Evolutionary conservation across 2,888 invertebrate genomes (phyloP).

Genomic region (Peribatodes rhomboidaria): DNA sequence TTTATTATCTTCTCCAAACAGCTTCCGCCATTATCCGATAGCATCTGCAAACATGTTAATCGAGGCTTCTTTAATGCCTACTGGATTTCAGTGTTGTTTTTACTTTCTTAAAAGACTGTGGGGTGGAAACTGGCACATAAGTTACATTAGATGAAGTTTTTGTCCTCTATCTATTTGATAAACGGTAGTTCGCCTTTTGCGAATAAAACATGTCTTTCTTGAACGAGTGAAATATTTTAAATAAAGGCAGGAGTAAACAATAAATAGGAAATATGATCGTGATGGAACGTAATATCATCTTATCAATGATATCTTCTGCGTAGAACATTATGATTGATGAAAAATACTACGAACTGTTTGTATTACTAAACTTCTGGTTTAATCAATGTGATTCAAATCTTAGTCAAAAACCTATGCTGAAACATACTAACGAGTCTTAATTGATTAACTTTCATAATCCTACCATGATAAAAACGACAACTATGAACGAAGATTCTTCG

Average conservation of each 20-base stretch:
- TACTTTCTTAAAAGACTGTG: slow-evolving; percentile 38
- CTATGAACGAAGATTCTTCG: neutral
- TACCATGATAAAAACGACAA: neutral
- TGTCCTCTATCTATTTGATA: too few relatives aligned
- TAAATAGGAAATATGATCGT: too few relatives aligned
- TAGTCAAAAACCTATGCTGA: too few relatives aligned
- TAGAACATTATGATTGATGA: too few relatives aligned
- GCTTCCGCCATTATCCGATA: slow-evolving; percentile 58
- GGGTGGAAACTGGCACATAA: neutral
- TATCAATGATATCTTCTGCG: too few relatives aligned
- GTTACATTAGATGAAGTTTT: neutral
- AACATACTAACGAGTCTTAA: neutral
- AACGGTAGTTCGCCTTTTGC: too few relatives aligned
- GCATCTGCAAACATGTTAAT: slow-evolving; percentile 54
- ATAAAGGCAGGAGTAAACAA: too few relatives aligned
- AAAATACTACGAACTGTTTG: neutral
- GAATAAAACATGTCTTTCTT: too few relatives aligned
- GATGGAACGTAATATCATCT: too few relatives aligned
- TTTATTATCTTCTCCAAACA: slow-evolving; percentile 64
- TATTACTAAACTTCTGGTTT: neutral
- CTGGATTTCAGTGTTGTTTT: slow-evolving; percentile 47
- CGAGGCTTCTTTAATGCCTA: slow-evolving; percentile 6
- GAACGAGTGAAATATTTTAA: too few relatives aligned
- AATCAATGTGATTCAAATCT: neutral
- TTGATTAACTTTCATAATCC: neutral